phyloP scores from a whole-genome alignment of 1,140 invertebrate genomes.

The Ips nitidus region DNA sequence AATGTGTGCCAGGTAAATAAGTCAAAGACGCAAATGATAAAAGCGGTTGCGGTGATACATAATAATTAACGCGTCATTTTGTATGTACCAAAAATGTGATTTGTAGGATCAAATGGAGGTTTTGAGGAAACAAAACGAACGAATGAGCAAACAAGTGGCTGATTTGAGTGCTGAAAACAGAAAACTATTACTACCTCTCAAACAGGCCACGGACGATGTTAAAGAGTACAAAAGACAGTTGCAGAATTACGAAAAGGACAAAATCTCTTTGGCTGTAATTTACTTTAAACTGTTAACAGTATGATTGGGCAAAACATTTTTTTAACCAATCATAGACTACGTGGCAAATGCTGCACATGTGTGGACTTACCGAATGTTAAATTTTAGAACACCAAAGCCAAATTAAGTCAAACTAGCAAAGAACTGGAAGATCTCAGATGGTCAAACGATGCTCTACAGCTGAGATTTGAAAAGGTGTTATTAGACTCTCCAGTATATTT shows the following conservation, averaged over 20 bases:
- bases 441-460: constrained; percentile 74
- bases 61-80: too few relatives aligned
- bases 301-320: too few relatives aligned
- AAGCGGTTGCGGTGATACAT: too few relatives aligned
- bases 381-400: constrained; percentile 65
- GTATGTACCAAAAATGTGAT: not conserved
- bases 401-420: constrained; percentile 61
- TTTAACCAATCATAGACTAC: too few relatives aligned
- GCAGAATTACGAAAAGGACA: constrained; percentile 80
- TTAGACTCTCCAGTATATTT: not conserved
- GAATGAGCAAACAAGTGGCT: constrained; percentile 68
- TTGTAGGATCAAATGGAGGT: constrained; percentile 80
- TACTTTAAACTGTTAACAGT: too few relatives aligned
- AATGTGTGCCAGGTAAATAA: too few relatives aligned
- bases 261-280: constrained; percentile 59
- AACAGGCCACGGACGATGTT: constrained; percentile 67
- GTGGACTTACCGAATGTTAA: too few relatives aligned
- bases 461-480: constrained; percentile 73
- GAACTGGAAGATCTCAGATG: constrained; percentile 73
- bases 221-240: constrained; percentile 71
- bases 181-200: constrained; percentile 68
- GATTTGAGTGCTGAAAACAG: constrained; percentile 71
- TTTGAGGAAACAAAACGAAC: constrained; percentile 77
- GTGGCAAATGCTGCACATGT: too few relatives aligned
- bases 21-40: too few relatives aligned